phyloP scores from a whole-genome alignment of 2,797 vertebrate species.

The Mus caroli region DNA sequence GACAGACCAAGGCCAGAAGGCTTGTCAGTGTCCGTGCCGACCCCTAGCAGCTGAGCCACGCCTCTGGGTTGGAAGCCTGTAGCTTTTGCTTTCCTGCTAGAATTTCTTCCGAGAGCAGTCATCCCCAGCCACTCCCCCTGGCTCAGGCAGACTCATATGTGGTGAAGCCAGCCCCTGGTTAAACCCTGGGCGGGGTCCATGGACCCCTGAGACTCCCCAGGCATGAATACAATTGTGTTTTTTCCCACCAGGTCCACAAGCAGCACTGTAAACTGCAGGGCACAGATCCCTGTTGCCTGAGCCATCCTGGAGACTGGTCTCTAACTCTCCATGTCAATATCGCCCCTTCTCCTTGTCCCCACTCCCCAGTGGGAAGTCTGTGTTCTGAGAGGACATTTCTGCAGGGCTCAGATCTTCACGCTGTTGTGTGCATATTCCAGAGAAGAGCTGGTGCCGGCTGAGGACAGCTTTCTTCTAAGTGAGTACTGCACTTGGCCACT shows the following conservation, averaged over 20 bases:
- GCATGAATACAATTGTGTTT: accelerated
- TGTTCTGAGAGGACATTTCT: background rate
- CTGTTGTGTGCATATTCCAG: background rate
- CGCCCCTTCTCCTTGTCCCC: background rate
- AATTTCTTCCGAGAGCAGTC: background rate
- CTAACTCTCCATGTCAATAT: background rate
- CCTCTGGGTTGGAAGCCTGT: background rate
- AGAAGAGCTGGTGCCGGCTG: background rate
- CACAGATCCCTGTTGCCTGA: background rate
- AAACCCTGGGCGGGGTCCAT: background rate
- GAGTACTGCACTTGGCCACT: background rate
- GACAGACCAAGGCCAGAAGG: background rate
- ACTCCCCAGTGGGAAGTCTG: accelerated
- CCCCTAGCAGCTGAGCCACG: background rate
- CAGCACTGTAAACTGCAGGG: background rate
- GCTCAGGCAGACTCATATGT: background rate
- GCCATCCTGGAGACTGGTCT: background rate
- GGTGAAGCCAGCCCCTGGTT: background rate
- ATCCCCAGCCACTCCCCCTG: background rate
- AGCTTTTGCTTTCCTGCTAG: background rate
- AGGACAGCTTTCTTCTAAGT: background rate
- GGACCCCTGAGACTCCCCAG: background rate
- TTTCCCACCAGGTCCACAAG: no score
- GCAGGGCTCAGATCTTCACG: accelerated
- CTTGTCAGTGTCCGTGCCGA: no score